Evolutionary conservation across 2,797 vertebrate genomes (phyloP).

Genomic region (Leptodactylus fallax): DNA sequence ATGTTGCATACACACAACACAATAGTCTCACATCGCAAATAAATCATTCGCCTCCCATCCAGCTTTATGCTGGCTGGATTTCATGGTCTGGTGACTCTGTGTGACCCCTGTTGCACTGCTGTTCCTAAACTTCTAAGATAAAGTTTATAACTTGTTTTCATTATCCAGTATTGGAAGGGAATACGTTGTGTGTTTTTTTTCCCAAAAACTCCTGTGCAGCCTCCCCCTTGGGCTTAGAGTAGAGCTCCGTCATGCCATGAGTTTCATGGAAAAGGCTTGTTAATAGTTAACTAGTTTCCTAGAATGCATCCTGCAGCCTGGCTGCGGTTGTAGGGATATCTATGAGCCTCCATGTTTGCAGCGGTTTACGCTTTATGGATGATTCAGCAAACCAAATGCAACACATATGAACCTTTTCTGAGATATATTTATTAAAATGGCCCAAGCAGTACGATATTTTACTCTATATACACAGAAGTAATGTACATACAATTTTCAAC

Average conservation of each 20-base stretch:
- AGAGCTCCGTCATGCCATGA: neutral
- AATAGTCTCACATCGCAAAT: conserved; percentile 80
- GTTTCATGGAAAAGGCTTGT: neutral
- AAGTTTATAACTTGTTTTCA: conserved; percentile 25
- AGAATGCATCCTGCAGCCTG: neutral
- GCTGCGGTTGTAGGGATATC: neutral
- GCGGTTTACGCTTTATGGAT: neutral
- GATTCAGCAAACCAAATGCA: neutral
- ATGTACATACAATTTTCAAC: too few relatives aligned
- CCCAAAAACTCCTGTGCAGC: neutral
- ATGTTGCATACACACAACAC: conserved; percentile 80
- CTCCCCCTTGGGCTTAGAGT: neutral
- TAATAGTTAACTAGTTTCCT: neutral
- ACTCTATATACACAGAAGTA: too few relatives aligned
- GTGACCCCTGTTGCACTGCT: conserved; percentile 73
- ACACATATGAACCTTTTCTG: too few relatives aligned
- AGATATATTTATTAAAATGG: too few relatives aligned
- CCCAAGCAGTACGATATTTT: too few relatives aligned
- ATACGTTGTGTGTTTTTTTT: neutral
- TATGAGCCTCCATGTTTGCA: neutral
- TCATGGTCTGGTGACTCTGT: conserved; percentile 80
- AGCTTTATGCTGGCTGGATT: conserved; percentile 78
- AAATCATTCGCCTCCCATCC: conserved; percentile 78
- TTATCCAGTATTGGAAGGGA: neutral
- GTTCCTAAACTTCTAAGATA: conserved; percentile 72